Evolutionary conservation across 2,113 vertebrate species (phyloP).

Genomic region (Oncorhynchus clarkii): DNA sequence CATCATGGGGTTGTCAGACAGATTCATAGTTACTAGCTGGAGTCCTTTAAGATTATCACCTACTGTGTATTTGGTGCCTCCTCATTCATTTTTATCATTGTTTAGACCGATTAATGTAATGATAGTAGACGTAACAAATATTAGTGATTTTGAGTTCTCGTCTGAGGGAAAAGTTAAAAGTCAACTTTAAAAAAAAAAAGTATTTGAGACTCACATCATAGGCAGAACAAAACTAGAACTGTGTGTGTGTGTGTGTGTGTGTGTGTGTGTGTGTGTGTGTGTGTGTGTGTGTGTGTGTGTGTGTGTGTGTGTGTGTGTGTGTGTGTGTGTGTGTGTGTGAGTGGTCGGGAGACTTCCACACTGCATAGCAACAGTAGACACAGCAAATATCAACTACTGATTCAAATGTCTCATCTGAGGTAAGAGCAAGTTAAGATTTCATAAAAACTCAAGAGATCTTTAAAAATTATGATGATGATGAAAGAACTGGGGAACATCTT

Average conservation of each 20-base stretch:
- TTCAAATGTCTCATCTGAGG: not conserved
- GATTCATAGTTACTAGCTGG: not conserved
- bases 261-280: not conserved
- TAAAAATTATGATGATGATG: not conserved
- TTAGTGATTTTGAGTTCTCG: no score
- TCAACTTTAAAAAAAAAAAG: no score
- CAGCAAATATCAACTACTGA: not conserved
- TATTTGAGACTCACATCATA: no score
- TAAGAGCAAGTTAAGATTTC: not conserved
- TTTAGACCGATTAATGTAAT: constrained; percentile 29
- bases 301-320: not conserved
- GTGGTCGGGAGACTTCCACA: not conserved
- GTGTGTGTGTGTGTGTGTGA: not conserved
- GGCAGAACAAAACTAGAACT: no score
- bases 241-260: not conserved
- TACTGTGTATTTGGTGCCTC: not conserved
- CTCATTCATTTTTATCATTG: constrained; percentile 4
- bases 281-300: not conserved
- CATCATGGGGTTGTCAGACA: not conserved
- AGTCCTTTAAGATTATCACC: not conserved
- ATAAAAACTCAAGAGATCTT: not conserved
- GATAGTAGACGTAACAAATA: constrained; percentile 19
- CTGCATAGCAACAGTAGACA: not conserved
- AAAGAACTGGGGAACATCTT: not conserved
- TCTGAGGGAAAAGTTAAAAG: no score